Evolutionary conservation across 2,888 invertebrate species (phyloP), one percentile per base, ranked within the genome.

Genomic region (Melieria omissa): DNA sequence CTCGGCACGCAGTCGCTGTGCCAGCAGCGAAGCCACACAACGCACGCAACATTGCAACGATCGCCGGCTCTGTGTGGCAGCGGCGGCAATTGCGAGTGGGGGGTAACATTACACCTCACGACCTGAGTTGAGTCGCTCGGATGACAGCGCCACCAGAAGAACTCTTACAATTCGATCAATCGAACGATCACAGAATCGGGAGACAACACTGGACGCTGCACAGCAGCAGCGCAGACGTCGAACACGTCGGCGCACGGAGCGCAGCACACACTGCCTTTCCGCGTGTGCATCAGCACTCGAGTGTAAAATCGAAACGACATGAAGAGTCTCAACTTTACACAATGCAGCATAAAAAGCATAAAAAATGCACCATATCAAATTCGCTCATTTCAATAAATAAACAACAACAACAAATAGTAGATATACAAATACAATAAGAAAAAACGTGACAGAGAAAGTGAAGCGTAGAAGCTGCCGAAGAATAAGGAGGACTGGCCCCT

Each of bases 281-380:
- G 29, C 52, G 54, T 69, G 70, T 77, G 75, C 80, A 78, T 80
- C 80, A 79, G 78, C 82, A 79, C 76, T 83, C 81, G 84, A 82
- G 85, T 84, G 84, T 82, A 79, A 85, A 85, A 85, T 85, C 82
- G 81, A 79, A 83, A 79, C 79, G 84, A 83, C 83, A 81, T 83
- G 81, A 80, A 81, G 80, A 83, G 83, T 82, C 80, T 80, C 80
- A 80, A 78, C 83, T 82, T 81, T 79, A 80, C 81, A 77, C 76
- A 78, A 71, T 29, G 73, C 75, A 72, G 14, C 57, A 49, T 58
- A 66, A 45, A 57, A 46, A 57, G 47, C 61, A 49, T n/a, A 60
- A 70, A 46, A 52, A 58, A 29, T 3, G 29, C 29, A 3, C 29
- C 29, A 29, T 29, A 29, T 29, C 29, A 29, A 29, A 29, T 29